Evolutionary conservation across 2,888 invertebrate genomes (phyloP), one percentile per base, ranked within the genome.

Genomic region (Lasioglossum pauxillum): DNA sequence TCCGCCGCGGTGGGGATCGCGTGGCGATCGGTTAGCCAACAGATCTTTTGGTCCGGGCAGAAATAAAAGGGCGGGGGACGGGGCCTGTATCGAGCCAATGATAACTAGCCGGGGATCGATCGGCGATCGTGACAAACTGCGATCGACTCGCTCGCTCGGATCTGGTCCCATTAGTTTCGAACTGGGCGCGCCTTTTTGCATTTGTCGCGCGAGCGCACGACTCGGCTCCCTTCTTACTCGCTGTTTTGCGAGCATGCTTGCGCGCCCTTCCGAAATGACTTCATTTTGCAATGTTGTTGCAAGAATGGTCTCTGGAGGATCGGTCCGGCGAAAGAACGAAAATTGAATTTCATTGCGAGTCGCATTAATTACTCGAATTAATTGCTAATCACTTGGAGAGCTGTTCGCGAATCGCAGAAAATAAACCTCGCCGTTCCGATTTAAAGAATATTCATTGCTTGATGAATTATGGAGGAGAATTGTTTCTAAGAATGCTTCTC

Each of bases 121-220:
- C 80, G 80, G n/a, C 41, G 81, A 85, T 88, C 85, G 88, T 85
- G 88, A 88, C 87, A 84, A 85, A 87, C 84, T 88, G 83, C 87
- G 46, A 77, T 73, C 84, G 79, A 83, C 69, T 78, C 78, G 78
- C 49, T 46, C 23, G 57, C 73, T 72, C 38, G 73, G 76, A 80
- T 60, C 84, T 69, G 14, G 82, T 83, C 82, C 87, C 84, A 86
- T 86, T 86, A 82, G 88, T 82, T 80, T 77, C 77, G 79, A 49
- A 41, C 41, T 76, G 35, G 57, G 44, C 31, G 46, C 73, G 53
- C 71, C 64, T 80, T 88, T 87, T 87, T 84, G 75, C 80, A 71
- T 88, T 84, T 83, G 78, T 82, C 77, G 71, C 71, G 81, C 74
- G 44, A 3, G 53, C 77, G 77, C 80, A 74, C 77, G 81, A 64